Base-by-base conservation (phyloP, 2,888 invertebrate species). In the Nemapogon koenigi region DNA sequence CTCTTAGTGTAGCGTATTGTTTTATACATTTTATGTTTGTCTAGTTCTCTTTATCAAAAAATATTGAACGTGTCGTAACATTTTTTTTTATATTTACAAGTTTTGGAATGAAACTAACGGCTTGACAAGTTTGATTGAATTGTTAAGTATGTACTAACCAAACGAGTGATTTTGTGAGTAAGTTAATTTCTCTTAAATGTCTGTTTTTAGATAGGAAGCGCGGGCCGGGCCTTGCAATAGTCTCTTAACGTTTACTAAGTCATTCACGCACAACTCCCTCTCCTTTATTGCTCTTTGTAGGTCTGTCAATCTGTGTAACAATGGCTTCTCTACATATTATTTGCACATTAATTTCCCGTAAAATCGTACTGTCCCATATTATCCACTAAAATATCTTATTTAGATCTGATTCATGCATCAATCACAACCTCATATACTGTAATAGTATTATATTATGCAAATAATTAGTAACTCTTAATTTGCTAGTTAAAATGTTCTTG, bases 221-320 rank as follows among this genome's bases (percentile, higher is more conserved):
- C 53, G 51, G 73, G 76, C 75, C 73, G 72, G 73, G 66, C 63
- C 57, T 65, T 70, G 76, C 76, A 78, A 76, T 73, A 71, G 60
- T 57, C 26, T 35, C 15, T 26, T 8, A 52, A 49, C 51, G 50
- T 49, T 49, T 43, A 53, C 51, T 53, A 53, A 52, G 51, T 58
- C 55, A 53, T 49, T 57, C 49, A 49, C 47, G 50, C 51, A 37
- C 52, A 31, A 31, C 31, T 18, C 18, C 14, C 19, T 10, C 31
- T 15, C 31, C 33, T 19, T 33, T 16, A n/a, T n/a, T 31, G 11
- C 17, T 31, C 31, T 16, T 31, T 4, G 3, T 22, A 22, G 22
- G 22, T n/a, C n/a, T n/a, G n/a, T n/a, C n/a, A n/a, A n/a, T n/a
- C n/a, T n/a, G n/a, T n/a, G n/a, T n/a, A n/a, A n/a, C n/a, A n/a